These are phyloP conservation scores for Drosophila equinoxialis DNA, from an alignment of 1,140 invertebrate species.

Conservation along the genomic window DNA sequence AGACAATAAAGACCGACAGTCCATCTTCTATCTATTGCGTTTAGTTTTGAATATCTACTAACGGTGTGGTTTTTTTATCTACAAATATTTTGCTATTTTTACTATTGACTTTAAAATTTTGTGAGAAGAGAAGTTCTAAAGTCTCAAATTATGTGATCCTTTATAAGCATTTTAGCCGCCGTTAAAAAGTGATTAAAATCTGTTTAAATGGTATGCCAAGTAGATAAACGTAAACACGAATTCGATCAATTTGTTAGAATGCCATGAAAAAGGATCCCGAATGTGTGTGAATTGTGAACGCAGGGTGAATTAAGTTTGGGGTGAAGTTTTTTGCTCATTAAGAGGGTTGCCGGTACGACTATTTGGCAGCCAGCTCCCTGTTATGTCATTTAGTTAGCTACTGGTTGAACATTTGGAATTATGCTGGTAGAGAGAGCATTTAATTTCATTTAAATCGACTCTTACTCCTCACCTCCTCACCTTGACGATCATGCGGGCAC, in stretches of 20 bases:
- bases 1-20: too few relatives aligned
- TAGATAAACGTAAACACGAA: too few relatives aligned
- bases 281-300: conserved; percentile 27
- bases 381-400: conserved; percentile 51
- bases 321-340: neutral
- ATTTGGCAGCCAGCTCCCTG: conserved; percentile 35
- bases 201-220: too few relatives aligned
- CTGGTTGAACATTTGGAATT: conserved; percentile 41
- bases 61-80: too few relatives aligned
- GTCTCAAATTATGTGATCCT: too few relatives aligned
- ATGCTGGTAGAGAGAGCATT: conserved; percentile 47
- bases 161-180: too few relatives aligned
- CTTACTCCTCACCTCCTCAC: neutral
- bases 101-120: too few relatives aligned
- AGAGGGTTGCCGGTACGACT: conserved; percentile 24
- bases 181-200: too few relatives aligned
- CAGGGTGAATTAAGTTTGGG: conserved; percentile 13
- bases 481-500: neutral
- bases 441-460: conserved; percentile 33
- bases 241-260: neutral
- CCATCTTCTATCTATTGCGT: too few relatives aligned
- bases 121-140: too few relatives aligned
- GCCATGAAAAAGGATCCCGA: conserved; percentile 15
- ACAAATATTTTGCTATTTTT: too few relatives aligned
- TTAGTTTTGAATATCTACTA: too few relatives aligned